A percentile compares a stretch with the other conserved stretches of the same genome.
These are phyloP conservation scores for Drosophila parthenogenetica DNA, from an alignment of 2,888 invertebrate species.

Conservation along the genomic window DNA sequence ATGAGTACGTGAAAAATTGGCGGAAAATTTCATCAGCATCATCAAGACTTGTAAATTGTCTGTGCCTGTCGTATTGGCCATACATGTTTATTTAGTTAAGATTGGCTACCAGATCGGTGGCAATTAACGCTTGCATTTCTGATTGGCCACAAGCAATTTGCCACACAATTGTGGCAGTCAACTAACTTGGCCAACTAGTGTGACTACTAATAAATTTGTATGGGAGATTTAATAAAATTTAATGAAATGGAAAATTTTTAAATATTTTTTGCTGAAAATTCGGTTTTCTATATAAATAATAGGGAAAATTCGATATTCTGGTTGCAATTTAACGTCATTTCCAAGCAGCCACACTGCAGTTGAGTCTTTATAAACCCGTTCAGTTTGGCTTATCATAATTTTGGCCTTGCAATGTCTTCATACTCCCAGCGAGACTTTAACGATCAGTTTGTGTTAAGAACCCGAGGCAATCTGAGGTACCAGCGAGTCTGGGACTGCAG, in stretches of 20 bases:
- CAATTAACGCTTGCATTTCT: constrained; percentile 65
- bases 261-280: background rate
- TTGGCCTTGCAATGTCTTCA: constrained; percentile 59
- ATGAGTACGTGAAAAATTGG: constrained; percentile 73
- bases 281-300: background rate
- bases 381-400: constrained; percentile 20
- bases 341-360: background rate
- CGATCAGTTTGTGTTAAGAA: constrained; percentile 29
- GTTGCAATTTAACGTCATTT: background rate
- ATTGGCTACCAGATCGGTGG: constrained; percentile 44
- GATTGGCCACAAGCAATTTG: constrained; percentile 51
- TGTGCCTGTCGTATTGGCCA: constrained; percentile 48
- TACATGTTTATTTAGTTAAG: constrained; percentile 40
- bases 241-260: background rate
- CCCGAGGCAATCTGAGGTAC: constrained; percentile 39
- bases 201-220: constrained; percentile 1
- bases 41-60: constrained; percentile 63
- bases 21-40: constrained; percentile 73
- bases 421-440: constrained; percentile 29
- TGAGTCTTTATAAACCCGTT: constrained; percentile 10
- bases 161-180: constrained; percentile 10
- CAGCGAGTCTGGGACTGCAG: constrained; percentile 52
- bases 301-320: too few relatives aligned
- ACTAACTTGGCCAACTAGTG: background rate
- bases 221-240: background rate